Evolutionary conservation across 37 sponge, comb jelly and placozoan genomes (phyloP).

Genomic region (Eunapius fragilis): DNA sequence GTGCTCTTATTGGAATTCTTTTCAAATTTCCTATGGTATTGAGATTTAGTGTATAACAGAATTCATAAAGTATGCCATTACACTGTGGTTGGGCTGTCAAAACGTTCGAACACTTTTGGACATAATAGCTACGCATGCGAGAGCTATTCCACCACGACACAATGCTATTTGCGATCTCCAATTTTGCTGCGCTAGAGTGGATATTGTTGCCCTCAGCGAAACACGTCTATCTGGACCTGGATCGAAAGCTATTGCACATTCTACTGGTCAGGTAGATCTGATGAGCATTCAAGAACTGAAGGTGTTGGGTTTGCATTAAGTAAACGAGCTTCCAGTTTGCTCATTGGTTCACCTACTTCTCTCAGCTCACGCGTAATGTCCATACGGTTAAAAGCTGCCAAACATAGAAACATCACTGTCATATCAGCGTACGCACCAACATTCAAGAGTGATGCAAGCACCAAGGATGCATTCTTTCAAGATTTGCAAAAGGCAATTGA

Average conservation of each 20-base stretch:
- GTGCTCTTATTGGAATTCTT: too few relatives aligned
- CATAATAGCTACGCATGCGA: too few relatives aligned
- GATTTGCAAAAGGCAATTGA: not conserved
- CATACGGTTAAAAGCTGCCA: not conserved
- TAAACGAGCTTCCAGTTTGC: not conserved
- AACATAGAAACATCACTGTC: not conserved
- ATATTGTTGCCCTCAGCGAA: not conserved
- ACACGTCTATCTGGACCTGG: not conserved
- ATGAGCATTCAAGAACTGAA: not conserved
- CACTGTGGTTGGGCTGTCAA: too few relatives aligned
- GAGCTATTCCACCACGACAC: too few relatives aligned
- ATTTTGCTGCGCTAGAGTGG: too few relatives aligned
- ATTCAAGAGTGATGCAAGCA: not conserved
- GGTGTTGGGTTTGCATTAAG: not conserved
- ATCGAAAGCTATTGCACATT: not conserved
- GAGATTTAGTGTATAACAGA: too few relatives aligned
- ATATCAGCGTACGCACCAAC: not conserved
- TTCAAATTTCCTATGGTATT: too few relatives aligned
- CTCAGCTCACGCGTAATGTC: not conserved
- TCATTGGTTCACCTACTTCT: not conserved
- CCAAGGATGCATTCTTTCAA: not conserved
- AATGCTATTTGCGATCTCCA: too few relatives aligned
- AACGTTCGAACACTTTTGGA: too few relatives aligned
- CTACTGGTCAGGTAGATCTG: not conserved
- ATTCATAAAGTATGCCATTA: too few relatives aligned